Percentiles rank a stretch among this genome's conserved stretches.
Conservation (phyloP, 2,888 invertebrate species). For the Polylopha cassiicola region DNA sequence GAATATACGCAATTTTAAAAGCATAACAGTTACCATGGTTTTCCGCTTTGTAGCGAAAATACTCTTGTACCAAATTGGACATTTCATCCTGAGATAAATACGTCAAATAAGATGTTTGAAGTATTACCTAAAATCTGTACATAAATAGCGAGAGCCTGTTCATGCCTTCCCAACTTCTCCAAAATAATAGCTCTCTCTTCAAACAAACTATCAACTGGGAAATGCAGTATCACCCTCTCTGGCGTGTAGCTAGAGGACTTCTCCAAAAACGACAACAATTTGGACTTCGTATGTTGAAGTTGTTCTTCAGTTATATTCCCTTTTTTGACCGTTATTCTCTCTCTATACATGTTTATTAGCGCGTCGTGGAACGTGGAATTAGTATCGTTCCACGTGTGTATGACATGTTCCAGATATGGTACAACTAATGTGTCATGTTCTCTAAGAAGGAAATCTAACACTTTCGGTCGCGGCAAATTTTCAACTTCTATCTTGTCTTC, state of each 20-base stretch:
- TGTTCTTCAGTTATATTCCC: conserved; percentile 55
- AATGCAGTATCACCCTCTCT: conserved; percentile 90
- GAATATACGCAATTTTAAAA: no score
- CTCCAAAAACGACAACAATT: conserved; percentile 87
- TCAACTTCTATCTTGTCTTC: conserved; percentile 93
- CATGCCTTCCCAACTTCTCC: conserved; percentile 92
- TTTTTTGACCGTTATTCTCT: conserved; percentile 77
- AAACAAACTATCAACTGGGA: conserved; percentile 89
- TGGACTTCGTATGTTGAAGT: conserved; percentile 61
- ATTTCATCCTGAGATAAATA: no score
- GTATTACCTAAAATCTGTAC: conserved; percentile 88
- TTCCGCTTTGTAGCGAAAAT: no score
- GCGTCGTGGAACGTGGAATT: conserved; percentile 93
- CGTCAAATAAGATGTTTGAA: no score
- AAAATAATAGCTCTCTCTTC: conserved; percentile 97
- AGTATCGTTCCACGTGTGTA: conserved; percentile 91
- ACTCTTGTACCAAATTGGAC: no score
- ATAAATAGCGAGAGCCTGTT: conserved; percentile 95
- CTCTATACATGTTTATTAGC: conserved; percentile 91
- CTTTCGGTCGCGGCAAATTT: conserved; percentile 89
- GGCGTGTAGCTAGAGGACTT: conserved; percentile 89
- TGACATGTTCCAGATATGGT: conserved; percentile 96
- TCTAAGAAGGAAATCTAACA: conserved; percentile 91
- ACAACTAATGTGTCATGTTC: conserved; percentile 89
- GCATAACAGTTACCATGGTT: no score